Evolutionary conservation across 1,140 invertebrate genomes (phyloP), one percentile per base, ranked within the genome.

Genomic region (Heliconius eleuchia): DNA sequence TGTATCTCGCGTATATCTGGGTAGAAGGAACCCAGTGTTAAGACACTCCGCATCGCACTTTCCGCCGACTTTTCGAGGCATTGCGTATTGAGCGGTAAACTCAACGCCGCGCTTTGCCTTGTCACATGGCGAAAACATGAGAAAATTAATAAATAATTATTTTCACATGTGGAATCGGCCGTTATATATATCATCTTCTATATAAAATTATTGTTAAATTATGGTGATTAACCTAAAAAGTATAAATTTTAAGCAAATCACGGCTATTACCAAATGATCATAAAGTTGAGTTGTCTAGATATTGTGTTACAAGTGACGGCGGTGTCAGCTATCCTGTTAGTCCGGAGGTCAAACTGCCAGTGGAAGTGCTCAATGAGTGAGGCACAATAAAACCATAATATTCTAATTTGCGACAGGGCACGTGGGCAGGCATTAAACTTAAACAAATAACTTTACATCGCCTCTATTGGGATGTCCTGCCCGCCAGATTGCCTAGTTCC

Each of bases 401-500:
- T 89, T 87, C 84, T 89, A 88, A 88, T 91, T 90, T 88, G 82
- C 57, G 30, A 42, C 77, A 80, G 77, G 70, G 83, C 84, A 87
- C 92, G 92, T 94, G 91, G 92, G 92, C 82, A 73, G 91, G 77
- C 87, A 88, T 85, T 94, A 94, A 94, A 93, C 91, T 94, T 93
- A 93, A 94, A 93, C 91, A 94, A 93, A 94, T 94, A 94, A 92
- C 87, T 92, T 92, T 91, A 91, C 88, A 87, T 83, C 86, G 80
- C 83, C 86, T 94, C 89, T 91, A 94, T 92, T 92, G 90, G 88
- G 90, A 92, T 92, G 92, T 94, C 91, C 92, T 92, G 92, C 87
- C 82, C 74, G 85, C 76, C 70, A 82, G 80, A 85, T 85, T 84
- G 76, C 78, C n/a, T 74, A 80, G 76, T 74, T 74, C 66, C 76